Conservation (phyloP, 2,888 invertebrate species). For the Agriopis marginaria region DNA sequence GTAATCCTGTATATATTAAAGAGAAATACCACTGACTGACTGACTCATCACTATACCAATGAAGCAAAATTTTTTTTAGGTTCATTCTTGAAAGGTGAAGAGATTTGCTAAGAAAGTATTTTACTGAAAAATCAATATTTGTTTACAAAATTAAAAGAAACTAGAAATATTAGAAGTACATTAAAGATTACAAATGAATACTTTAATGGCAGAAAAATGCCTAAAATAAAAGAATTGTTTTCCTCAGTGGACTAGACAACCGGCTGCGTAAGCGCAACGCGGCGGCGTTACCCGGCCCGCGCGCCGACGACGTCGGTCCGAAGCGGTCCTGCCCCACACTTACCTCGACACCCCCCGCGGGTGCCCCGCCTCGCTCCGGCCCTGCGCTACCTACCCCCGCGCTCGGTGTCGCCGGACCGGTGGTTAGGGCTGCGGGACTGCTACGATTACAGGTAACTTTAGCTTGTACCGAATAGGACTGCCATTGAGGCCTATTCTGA, state of each 20-base stretch:
- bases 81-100: too few species aligned
- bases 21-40: too few species aligned
- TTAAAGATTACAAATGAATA: too few species aligned
- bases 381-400: slow-evolving; percentile 56
- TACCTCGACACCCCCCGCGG: slow-evolving; percentile 23
- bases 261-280: slow-evolving; percentile 73
- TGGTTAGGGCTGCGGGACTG: slow-evolving; percentile 76
- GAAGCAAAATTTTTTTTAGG: too few species aligned
- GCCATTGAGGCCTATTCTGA: too few species aligned
- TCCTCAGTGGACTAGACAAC: slow-evolving; percentile 68
- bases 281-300: slow-evolving; percentile 70
- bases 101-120: too few species aligned
- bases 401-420: slow-evolving; percentile 75
- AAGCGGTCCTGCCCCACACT: slow-evolving; percentile 45
- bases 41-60: too few species aligned
- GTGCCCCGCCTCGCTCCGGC: slow-evolving; percentile 25
- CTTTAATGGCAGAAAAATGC: not conserved
- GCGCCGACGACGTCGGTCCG: slow-evolving; percentile 59
- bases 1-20: too few species aligned
- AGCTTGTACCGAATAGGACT: not conserved
- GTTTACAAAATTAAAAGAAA: too few species aligned
- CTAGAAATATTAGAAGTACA: too few species aligned
- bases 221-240: not conserved
- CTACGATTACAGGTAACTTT: slow-evolving; percentile 76
- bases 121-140: too few species aligned